Conservation (phyloP, 2,797 vertebrate genomes). For the Somateria mollissima region DNA sequence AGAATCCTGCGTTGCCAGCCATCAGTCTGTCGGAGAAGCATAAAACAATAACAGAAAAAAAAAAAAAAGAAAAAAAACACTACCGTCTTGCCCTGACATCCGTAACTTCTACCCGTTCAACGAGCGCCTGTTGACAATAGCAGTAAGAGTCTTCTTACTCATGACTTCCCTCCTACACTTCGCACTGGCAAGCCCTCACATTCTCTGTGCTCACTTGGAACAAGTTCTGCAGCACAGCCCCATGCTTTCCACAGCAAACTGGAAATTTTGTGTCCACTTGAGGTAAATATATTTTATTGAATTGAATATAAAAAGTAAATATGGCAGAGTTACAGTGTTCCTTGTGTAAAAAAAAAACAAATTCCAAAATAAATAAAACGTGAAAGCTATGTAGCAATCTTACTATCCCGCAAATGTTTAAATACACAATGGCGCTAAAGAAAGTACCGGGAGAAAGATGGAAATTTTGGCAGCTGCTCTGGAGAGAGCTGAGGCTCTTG, state of each 20-base stretch:
- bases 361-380: conserved; percentile 57
- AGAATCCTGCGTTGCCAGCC: neutral
- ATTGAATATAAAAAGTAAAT: conserved; percentile 51
- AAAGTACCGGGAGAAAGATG: neutral
- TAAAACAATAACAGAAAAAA: neutral
- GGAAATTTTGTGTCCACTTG: conserved; percentile 6
- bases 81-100: neutral
- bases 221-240: neutral
- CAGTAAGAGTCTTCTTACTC: neutral
- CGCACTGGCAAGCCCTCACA: conserved; percentile 21
- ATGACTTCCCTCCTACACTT: neutral
- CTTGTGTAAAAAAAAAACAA: neutral
- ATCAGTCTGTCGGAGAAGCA: neutral
- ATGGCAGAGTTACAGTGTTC: conserved; percentile 22
- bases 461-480: neutral
- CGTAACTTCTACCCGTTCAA: neutral
- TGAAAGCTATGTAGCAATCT: too few relatives aligned
- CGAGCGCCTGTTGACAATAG: neutral
- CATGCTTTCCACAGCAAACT: neutral
- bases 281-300: conserved; percentile 48
- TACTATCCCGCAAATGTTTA: neutral
- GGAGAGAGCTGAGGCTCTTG: neutral
- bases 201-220: conserved; percentile 7
- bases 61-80: neutral
- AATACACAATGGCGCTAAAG: conserved; percentile 30